Base-by-base conservation (phyloP, 2,888 invertebrate species). In the Eupithecia vulgata region DNA sequence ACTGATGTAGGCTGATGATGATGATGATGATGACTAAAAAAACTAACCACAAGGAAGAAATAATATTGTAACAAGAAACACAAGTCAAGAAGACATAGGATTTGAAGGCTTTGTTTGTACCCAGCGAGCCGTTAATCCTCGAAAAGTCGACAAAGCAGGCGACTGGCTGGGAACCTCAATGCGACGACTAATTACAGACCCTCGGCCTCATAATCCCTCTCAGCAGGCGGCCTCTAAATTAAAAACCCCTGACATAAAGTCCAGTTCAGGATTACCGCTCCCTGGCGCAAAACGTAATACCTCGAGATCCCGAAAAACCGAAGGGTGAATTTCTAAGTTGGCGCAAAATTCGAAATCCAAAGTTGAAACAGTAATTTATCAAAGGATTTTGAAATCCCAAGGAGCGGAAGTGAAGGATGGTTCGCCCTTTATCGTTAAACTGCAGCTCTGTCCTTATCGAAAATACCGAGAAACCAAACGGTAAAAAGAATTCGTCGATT, bases 361-460 rank as follows among this genome's bases (percentile, higher is more conserved):
- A 92, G 90, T 93, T 92, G 91, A 92, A 93, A 93, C 90, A 91
- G 93, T 94, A 91, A 94, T 94, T 93, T 93, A 94, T 94, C 93
- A 93, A 91, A 91, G 92, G 93, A 92, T 94, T 94, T 91, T 87
- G 89, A 87, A 81, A 86, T 87, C 86, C 86, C 89, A 85, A 90
- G 87, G 83, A 91, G 85, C 87, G 88, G 87, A 89, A 88, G 87
- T 88, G 90, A 90, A 87, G 83, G 89, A 90, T 88, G 88, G 86
- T 81, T 84, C 84, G 74, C 84, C 83, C 84, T 88, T 91, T 91
- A 91, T 91, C 91, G 87, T 81, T 69, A 83, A 85, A 86, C 85
- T 85, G 89, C 90, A 89, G 87, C 78, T 81, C 81, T 85, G 84
- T 81, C 83, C 81, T 83, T 85, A 86, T 88, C 84, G 81, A 80